Evolutionary conservation across 2,888 invertebrate genomes (phyloP).

Genomic region (Pollenia amentaria): DNA sequence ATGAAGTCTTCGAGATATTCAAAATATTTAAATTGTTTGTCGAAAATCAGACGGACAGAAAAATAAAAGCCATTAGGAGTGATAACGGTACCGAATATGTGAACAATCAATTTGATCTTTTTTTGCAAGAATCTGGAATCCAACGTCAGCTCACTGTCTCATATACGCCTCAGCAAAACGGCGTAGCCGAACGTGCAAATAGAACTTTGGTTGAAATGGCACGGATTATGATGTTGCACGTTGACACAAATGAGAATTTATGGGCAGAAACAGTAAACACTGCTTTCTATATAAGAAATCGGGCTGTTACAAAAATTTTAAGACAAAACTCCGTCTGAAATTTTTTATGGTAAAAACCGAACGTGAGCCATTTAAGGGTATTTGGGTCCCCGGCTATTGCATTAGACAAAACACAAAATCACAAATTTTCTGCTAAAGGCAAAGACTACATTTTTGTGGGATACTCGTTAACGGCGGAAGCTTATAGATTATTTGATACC

Average conservation of each 20-base stretch:
- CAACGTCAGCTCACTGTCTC: too few relatives aligned
- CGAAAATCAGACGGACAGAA: constrained; percentile 51
- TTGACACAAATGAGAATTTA: constrained; percentile 73
- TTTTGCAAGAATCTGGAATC: constrained; percentile 66
- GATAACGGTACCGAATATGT: constrained; percentile 62
- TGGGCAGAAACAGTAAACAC: constrained; percentile 74
- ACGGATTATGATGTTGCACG: constrained; percentile 76
- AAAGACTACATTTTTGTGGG: constrained; percentile 12
- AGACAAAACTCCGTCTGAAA: constrained; percentile 65
- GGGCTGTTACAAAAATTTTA: constrained; percentile 57
- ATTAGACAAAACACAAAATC: constrained; percentile 38
- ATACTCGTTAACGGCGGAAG: not conserved
- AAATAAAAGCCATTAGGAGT: constrained; percentile 46
- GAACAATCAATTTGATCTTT: constrained; percentile 45
- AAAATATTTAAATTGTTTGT: constrained; percentile 42
- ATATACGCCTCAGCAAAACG: constrained; percentile 75
- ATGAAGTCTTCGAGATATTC: constrained; percentile 52
- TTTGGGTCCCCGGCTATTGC: constrained; percentile 70
- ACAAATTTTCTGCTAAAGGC: constrained; percentile 66
- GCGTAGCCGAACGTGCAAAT: constrained; percentile 73
- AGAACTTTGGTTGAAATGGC: constrained; percentile 76
- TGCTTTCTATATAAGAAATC: constrained; percentile 65
- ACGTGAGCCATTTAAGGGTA: constrained; percentile 60
- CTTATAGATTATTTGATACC: not conserved
- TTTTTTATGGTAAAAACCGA: constrained; percentile 63